Evolutionary conservation across 2,888 invertebrate genomes (phyloP).

Genomic region (Monoplex corrugatus): DNA sequence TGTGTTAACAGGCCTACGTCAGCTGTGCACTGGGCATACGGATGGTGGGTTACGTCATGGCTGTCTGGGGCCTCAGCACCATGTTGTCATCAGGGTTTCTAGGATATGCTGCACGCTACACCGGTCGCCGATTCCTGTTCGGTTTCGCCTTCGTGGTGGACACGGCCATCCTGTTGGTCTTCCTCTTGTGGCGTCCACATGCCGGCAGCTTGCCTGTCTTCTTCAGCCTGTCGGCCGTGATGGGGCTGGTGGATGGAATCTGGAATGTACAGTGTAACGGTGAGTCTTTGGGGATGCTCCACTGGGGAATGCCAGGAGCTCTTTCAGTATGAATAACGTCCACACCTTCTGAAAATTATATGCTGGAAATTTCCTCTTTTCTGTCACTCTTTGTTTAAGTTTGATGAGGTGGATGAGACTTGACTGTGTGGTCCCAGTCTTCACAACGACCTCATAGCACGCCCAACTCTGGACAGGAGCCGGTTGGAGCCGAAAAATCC

Average conservation of each 20-base stretch:
- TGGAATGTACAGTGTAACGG: slow-evolving; percentile 41
- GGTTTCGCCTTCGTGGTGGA: slow-evolving; percentile 63
- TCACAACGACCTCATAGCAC: too few relatives aligned
- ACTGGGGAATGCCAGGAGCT: too few relatives aligned
- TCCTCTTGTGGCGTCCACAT: slow-evolving; percentile 66
- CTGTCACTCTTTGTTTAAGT: too few relatives aligned
- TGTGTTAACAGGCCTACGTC: slow-evolving; percentile 69
- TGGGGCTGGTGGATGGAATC: slow-evolving; percentile 44
- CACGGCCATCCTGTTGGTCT: slow-evolving; percentile 60
- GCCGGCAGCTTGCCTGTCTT: slow-evolving; percentile 1
- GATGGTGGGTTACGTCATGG: slow-evolving; percentile 73
- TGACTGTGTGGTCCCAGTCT: too few relatives aligned
- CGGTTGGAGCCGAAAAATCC: too few relatives aligned
- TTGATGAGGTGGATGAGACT: too few relatives aligned
- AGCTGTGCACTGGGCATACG: slow-evolving; percentile 70
- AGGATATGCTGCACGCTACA: slow-evolving; percentile 64
- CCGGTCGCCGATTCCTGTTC: slow-evolving; percentile 65
- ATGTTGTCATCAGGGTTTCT: slow-evolving; percentile 64
- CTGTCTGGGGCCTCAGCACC: slow-evolving; percentile 65
- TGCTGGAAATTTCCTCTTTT: too few relatives aligned
- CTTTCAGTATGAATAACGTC: too few relatives aligned
- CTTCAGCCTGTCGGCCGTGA: slow-evolving; percentile 29
- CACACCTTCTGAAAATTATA: too few relatives aligned
- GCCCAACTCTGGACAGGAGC: too few relatives aligned
- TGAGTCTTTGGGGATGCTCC: background rate